Percentiles rank a stretch among this genome's conserved stretches.
Evolutionary conservation across 1,140 invertebrate species (phyloP).

Genomic region (Protaetia brevitarsis): DNA sequence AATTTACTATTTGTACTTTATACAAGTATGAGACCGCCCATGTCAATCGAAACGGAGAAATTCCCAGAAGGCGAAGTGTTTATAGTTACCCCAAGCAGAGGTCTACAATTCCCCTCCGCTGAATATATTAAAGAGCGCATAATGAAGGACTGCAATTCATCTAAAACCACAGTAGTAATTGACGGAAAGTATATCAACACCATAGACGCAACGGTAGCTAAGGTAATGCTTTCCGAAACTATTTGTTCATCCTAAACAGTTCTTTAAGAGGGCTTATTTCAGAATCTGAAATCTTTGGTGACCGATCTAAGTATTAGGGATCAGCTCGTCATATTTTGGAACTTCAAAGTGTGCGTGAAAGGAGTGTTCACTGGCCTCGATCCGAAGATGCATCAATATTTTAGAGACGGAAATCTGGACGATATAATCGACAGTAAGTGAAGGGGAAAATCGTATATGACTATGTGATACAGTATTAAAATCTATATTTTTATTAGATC

Average conservation of each 20-base stretch:
- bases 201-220: slow-evolving; percentile 63
- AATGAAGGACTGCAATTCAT: slow-evolving; percentile 38
- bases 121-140: slow-evolving; percentile 61
- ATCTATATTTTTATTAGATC: slow-evolving; percentile 10
- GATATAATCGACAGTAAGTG: slow-evolving; percentile 19
- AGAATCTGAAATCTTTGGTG: slow-evolving; percentile 23
- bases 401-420: slow-evolving; percentile 20
- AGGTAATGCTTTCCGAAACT: slow-evolving; percentile 47
- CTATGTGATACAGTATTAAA: not conserved
- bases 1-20: slow-evolving; percentile 68
- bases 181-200: slow-evolving; percentile 59
- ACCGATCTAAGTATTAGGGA: slow-evolving; percentile 43
- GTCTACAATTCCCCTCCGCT: slow-evolving; percentile 63
- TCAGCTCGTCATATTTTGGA: slow-evolving; percentile 48
- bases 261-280: too few species aligned
- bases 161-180: slow-evolving; percentile 54
- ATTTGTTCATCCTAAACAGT: too few species aligned
- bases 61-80: slow-evolving; percentile 42
- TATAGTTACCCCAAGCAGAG: slow-evolving; percentile 59
- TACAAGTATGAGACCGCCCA: slow-evolving; percentile 61
- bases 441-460: not conserved
- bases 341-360: slow-evolving; percentile 39
- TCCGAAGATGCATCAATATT: slow-evolving; percentile 19
- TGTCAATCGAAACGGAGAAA: slow-evolving; percentile 44
- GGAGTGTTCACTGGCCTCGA: slow-evolving; percentile 34